Percentiles rank a stretch among this genome's conserved stretches.
These are phyloP conservation scores for Anhinga rufa DNA, from an alignment of 2,113 vertebrate genomes.

Conservation along the genomic window DNA sequence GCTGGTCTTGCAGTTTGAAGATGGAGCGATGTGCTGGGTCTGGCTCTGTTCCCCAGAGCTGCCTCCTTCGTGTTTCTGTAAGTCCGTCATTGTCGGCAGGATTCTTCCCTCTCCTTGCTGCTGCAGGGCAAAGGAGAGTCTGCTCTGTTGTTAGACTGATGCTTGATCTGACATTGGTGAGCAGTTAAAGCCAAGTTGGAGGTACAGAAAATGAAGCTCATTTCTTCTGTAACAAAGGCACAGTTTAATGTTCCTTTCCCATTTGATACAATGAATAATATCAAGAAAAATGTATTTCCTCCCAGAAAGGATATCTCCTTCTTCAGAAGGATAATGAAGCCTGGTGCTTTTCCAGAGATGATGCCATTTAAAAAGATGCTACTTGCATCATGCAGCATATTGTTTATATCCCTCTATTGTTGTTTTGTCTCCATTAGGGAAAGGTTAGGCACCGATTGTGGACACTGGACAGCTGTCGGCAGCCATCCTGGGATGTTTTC, in stretches of 20 bases:
- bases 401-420: constrained; percentile 18
- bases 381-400: background rate
- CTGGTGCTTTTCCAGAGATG: background rate
- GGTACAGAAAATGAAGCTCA: background rate
- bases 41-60: background rate
- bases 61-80: accelerated
- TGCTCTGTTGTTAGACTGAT: background rate
- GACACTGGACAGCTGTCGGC: constrained; percentile 5
- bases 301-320: background rate
- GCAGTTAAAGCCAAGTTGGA: background rate
- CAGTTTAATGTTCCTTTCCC: background rate
- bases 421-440: constrained; percentile 27
- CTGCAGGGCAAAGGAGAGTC: background rate
- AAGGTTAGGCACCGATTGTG: background rate
- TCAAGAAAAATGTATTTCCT: background rate
- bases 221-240: background rate
- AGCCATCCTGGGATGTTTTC: background rate
- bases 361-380: background rate
- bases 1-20: background rate
- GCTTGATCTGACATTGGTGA: background rate
- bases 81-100: background rate
- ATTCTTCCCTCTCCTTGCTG: background rate
- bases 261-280: background rate
- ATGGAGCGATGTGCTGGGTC: too few species aligned
- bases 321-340: background rate